Base-by-base conservation (phyloP, 2,888 invertebrate genomes). In the Leucophenga montana region DNA sequence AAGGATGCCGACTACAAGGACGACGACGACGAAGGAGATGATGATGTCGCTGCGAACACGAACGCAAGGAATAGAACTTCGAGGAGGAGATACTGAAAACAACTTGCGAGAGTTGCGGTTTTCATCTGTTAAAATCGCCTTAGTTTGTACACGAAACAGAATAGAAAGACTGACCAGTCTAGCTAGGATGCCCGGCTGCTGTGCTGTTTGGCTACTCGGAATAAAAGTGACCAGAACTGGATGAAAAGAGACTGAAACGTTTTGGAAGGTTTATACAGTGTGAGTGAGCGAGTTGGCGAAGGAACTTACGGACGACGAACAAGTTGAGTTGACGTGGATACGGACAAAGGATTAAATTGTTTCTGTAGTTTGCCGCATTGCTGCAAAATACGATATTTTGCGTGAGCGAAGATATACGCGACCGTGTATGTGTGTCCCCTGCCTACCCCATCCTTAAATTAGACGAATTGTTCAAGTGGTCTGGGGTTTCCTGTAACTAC, bases 31-130 rank as follows among this genome's bases (percentile, higher is more conserved):
- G 31, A 57, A 27, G 18, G 57, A 27, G 22, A 57, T 66, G 67
- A 75, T 73, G 74, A 74, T 73, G 71, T 72, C 72, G 68, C 39
- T 39, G 39, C 39, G 74, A 72, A 70, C 70, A 20, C 16, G 72
- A 79, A 75, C 70, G 61, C 69, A 78, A 80, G 73, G 74, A 83
- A 77, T 75, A 78, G 76, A 74, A 77, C 77, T 78, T 73, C 73
- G 73, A 76, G 73, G 72, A 77, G 74, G 72, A 77, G 71, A 75
- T 77, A 77, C 76, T 72, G 77, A 76, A 78, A 73, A 76, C 82
- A 84, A 80, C 78, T 85, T 81, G 80, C 78, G 76, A 85, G 78
- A 76, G 77, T 68, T 80, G 80, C 78, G 80, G 83, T 80, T 80
- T 78, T 77, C 79, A 79, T 80, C 80, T 78, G 75, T 75, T 72